A percentile compares a stretch with the other conserved stretches of the same genome.
phyloP scores from a whole-genome alignment of 2,113 vertebrate genomes.

The Guaruba guarouba region DNA sequence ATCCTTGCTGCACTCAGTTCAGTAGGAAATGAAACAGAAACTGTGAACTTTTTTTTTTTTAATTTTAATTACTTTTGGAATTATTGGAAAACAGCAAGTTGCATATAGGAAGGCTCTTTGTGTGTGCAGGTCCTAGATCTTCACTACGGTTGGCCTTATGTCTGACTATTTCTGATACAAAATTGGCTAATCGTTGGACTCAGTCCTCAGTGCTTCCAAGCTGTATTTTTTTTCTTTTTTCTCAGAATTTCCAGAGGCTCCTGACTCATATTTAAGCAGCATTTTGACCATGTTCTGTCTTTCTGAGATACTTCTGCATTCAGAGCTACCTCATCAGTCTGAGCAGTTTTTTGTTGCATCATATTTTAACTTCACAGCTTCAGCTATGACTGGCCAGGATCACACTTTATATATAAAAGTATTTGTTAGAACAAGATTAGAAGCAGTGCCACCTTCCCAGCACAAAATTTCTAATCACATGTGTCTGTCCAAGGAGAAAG shows the following conservation, averaged over 20 bases:
- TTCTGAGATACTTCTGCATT: background rate
- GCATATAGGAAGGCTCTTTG: background rate
- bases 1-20: background rate
- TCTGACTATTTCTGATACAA: background rate
- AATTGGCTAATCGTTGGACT: background rate
- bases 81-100: background rate
- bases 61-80: background rate
- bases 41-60: too few species aligned
- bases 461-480: background rate
- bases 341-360: background rate
- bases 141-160: background rate
- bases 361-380: background rate
- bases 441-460: background rate
- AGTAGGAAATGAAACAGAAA: background rate
- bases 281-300: background rate
- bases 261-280: background rate
- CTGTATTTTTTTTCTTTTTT: background rate
- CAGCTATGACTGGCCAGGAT: background rate
- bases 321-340: background rate
- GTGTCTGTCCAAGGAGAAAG: background rate
- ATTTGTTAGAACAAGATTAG: background rate
- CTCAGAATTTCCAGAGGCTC: background rate
- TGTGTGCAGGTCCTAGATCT: background rate
- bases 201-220: background rate
- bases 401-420: background rate